Evolutionary conservation across 2,113 vertebrate genomes (phyloP), one percentile per base, ranked within the genome.

Genomic region (Melospiza georgiana): DNA sequence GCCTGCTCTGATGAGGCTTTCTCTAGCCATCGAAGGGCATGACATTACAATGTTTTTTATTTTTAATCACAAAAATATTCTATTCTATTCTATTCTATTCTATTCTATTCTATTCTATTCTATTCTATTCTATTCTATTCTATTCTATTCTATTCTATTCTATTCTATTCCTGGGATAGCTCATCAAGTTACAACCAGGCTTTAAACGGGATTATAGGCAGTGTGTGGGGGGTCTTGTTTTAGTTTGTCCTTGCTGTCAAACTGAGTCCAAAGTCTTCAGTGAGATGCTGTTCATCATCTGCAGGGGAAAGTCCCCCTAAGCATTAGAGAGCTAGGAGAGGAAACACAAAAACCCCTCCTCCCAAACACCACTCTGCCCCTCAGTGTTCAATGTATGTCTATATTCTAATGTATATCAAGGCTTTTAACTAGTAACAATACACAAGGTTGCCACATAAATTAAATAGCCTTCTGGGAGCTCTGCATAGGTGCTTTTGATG

Each of bases 201-300:
- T 87, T 67, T 35, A 27, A 44, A 33, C 15, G 49, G 25, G 61
- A 27, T 39, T 75, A 39, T 8, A 67, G 21, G 35, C 31, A 63
- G 28, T 0, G 0, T 15, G 17, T 41, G 35, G 15, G 10, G 14
- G 13, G n/a, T 52, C 37, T 72, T 39, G 9, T 17, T 37, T 92
- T 71, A 43, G 44, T 17, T 94, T 2, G 2, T 14, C 15, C 21
- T 43, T 57, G 37, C 12, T 71, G 20, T 62, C 39, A 80, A 31
- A 84, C 51, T 37, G 55, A 84, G 28, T 30, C 19, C 71, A 48
- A 55, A 67, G 58, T 51, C 10, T 39, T 39, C 66, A 66, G n/a
- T 14, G 62, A 88, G 30, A 48, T 35, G 43, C 23, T 51, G 22
- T 30, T 84, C 39, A 8, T 51, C 39, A 71, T 20, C 28, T 41